Conservation (phyloP, 2,888 invertebrate genomes). For the Phragmatobia fuliginosa region DNA sequence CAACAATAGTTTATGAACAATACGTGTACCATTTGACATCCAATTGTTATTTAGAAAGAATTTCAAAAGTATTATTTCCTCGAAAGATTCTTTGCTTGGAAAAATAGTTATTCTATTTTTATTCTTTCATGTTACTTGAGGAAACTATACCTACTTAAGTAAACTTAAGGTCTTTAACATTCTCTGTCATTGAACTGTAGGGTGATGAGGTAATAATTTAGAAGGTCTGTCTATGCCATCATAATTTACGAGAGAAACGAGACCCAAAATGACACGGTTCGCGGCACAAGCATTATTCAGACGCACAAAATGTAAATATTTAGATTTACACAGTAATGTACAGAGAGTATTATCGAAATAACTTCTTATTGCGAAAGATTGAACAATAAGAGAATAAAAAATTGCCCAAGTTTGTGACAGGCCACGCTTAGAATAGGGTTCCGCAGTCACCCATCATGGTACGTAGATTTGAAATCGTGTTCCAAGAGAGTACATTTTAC, state of each 20-base stretch:
- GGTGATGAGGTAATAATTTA: not conserved
- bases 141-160: not conserved
- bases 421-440: no score
- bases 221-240: not conserved
- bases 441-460: no score
- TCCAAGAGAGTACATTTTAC: no score
- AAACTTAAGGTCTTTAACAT: not conserved
- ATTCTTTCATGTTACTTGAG: not conserved
- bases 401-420: no score
- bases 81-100: not conserved
- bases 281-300: not conserved
- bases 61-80: not conserved
- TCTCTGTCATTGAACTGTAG: not conserved
- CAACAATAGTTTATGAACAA: conserved; percentile 41
- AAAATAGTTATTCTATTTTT: not conserved
- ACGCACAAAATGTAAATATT: not conserved
- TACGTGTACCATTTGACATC: not conserved
- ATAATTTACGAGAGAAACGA: not conserved
- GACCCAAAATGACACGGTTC: not conserved
- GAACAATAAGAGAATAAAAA: no score
- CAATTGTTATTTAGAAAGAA: not conserved
- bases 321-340: not conserved
- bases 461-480: no score
- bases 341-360: no score
- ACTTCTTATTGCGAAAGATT: no score